Conservation (phyloP, 2,797 vertebrate species). For the Bufotes viridis region DNA sequence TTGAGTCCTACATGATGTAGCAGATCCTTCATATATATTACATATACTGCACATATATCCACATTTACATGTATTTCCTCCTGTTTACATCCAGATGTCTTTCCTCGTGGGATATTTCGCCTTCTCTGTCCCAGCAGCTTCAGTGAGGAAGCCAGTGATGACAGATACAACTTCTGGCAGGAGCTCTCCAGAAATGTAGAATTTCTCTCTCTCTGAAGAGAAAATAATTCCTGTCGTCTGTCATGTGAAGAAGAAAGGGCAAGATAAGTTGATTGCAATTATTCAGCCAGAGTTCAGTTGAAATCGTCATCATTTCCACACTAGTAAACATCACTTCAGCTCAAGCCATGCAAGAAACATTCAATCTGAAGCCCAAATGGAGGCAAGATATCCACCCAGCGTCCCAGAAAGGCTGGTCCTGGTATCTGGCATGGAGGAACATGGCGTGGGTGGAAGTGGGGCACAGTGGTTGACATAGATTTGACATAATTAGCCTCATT, state of each 20-base stretch:
- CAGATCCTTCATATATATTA: not conserved
- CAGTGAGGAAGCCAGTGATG: conserved; percentile 5
- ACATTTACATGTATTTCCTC: not conserved
- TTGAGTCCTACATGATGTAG: not conserved
- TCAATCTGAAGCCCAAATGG: conserved; percentile 34
- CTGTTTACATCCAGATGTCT: not conserved
- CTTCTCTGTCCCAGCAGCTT: not conserved
- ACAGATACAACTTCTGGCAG: conserved; percentile 50
- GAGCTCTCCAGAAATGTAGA: not conserved
- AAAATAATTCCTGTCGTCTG: conserved; percentile 44
- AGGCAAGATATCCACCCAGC: conserved; percentile 31
- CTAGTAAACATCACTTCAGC: conserved; percentile 52
- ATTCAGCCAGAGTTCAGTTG: conserved; percentile 47
- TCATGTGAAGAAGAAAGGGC: conserved; percentile 39
- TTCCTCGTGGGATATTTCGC: not conserved
- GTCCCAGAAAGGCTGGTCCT: conserved; percentile 20
- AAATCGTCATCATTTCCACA: conserved; percentile 57
- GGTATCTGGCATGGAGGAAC: not conserved
- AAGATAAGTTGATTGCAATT: conserved; percentile 54
- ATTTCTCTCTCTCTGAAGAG: conserved; percentile 26
- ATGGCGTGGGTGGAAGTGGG: not conserved
- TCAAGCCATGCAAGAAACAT: conserved; percentile 47
- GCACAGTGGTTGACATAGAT: not conserved
- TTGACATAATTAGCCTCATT: too few species aligned
- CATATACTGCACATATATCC: not conserved